These are phyloP conservation scores for Lucilia cuprina DNA, from an alignment of 1,140 invertebrate genomes.

Conservation along the genomic window DNA sequence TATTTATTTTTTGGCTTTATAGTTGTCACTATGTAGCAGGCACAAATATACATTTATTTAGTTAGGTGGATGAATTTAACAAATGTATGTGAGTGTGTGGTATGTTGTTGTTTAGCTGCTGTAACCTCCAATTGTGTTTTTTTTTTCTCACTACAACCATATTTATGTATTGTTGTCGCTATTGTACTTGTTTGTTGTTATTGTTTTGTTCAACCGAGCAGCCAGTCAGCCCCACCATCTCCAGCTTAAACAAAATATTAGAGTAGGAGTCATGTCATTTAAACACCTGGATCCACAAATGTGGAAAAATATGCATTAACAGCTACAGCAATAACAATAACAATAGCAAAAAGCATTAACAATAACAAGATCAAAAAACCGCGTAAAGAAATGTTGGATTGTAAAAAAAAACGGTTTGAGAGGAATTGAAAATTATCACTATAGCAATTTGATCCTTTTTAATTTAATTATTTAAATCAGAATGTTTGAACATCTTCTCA, in stretches of 20 bases:
- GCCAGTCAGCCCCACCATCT: neutral
- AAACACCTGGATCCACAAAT: constrained; percentile 33
- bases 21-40: neutral
- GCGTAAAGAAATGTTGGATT: neutral
- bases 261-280: constrained; percentile 31
- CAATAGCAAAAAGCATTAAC: neutral
- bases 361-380: neutral
- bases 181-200: constrained; percentile 5
- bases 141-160: neutral
- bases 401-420: neutral
- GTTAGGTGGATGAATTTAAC: too few species aligned
- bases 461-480: too few species aligned
- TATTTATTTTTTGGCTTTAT: constrained; percentile 38
- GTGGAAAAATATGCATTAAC: constrained; percentile 36
- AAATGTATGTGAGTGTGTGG: too few species aligned
- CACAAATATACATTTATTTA: neutral
- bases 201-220: neutral
- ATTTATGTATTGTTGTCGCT: constrained; percentile 24
- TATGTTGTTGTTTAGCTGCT: constrained; percentile 43
- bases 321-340: constrained; percentile 38
- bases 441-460: too few species aligned
- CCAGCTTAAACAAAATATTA: neutral
- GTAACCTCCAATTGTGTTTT: constrained; percentile 39
- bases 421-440: neutral
- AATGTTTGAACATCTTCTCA: too few species aligned